phyloP scores from a whole-genome alignment of 2,113 vertebrate species.

The Anarhynchus alexandrinus region DNA sequence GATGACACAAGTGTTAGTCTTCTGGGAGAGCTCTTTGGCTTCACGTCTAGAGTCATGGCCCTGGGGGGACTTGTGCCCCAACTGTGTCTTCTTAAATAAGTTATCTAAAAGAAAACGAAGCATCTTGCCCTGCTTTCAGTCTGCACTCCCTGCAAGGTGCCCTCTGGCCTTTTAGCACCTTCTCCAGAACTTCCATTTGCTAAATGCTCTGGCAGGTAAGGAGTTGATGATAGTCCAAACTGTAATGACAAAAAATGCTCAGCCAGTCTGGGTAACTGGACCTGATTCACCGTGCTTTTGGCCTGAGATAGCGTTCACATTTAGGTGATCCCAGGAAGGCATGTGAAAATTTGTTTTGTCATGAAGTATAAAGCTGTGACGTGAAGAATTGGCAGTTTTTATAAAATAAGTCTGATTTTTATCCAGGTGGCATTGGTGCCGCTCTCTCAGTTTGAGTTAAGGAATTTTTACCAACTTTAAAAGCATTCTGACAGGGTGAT shows the following conservation, averaged over 20 bases:
- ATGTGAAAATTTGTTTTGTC: neutral
- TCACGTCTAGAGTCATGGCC: rapidly evolving
- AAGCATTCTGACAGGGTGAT: neutral
- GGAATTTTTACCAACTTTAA: neutral
- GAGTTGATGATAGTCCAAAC: neutral
- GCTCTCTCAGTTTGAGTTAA: neutral
- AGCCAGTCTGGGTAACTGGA: neutral
- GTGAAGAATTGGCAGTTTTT: neutral
- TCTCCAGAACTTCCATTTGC: neutral
- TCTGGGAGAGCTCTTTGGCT: neutral
- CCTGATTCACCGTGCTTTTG: neutral
- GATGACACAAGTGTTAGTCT: neutral
- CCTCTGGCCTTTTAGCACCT: neutral
- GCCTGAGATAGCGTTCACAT: neutral
- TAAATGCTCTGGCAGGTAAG: neutral
- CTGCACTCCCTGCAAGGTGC: neutral
- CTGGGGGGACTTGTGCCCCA: neutral
- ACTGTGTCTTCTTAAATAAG: neutral
- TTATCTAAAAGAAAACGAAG: neutral
- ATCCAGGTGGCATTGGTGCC: neutral
- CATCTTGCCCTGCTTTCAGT: neutral
- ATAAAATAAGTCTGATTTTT: neutral
- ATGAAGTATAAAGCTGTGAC: neutral
- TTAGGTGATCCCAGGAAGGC: neutral
- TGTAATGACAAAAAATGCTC: neutral